A percentile compares a stretch with the other conserved stretches of the same genome.
phyloP scores from a whole-genome alignment of 2,888 invertebrate genomes.

The Caenorhabditis imperialis region DNA sequence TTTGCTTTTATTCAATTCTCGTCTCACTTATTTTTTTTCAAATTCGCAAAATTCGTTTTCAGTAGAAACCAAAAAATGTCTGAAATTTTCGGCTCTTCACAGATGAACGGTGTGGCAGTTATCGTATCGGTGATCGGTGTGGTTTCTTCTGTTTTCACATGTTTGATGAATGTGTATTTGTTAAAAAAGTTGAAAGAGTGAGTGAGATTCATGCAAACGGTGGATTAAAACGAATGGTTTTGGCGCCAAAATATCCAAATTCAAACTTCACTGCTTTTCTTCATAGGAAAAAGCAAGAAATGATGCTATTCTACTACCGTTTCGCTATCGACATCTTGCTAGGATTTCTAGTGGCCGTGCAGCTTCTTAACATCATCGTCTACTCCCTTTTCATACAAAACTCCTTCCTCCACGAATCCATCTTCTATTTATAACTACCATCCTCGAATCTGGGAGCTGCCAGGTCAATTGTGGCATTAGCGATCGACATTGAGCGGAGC shows the following conservation, averaged over 20 bases:
- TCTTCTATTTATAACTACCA: constrained; percentile 32
- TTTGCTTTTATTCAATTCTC: no score
- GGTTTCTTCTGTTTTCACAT: constrained; percentile 19
- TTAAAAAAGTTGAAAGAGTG: constrained; percentile 11
- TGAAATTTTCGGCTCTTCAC: no score
- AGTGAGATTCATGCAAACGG: no score
- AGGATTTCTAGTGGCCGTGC: no score
- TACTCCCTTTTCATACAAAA: no score
- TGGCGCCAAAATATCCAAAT: background rate
- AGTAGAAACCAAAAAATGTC: no score
- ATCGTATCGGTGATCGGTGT: constrained; percentile 14
- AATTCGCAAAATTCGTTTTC: no score
- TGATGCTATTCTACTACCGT: no score
- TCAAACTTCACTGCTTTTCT: background rate
- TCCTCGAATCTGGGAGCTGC: constrained; percentile 33
- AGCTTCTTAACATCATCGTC: no score
- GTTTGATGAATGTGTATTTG: constrained; percentile 20
- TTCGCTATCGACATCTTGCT: no score
- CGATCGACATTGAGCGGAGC: constrained; percentile 22
- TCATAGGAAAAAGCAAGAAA: no score
- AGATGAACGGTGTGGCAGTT: constrained; percentile 23
- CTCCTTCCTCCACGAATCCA: constrained; percentile 7
- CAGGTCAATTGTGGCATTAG: constrained; percentile 11
- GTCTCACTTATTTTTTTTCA: no score
- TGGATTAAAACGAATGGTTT: background rate